These are phyloP conservation scores for Clistopyga incitator DNA, from an alignment of 2,888 invertebrate genomes.

Conservation along the genomic window DNA sequence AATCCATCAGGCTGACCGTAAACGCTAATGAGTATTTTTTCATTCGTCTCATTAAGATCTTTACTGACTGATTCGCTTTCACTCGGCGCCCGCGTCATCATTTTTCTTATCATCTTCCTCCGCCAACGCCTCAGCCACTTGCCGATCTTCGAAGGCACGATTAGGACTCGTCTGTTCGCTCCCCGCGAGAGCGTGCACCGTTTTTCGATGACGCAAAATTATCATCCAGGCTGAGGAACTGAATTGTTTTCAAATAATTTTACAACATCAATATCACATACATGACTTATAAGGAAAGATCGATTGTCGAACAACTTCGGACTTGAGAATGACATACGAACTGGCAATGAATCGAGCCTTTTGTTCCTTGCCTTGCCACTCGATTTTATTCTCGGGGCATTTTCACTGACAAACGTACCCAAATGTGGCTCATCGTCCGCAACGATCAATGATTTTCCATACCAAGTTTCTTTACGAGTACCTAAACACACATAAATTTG, in stretches of 20 bases:
- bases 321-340: conserved; percentile 42
- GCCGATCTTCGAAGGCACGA: conserved; percentile 44
- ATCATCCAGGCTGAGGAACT: conserved; percentile 51
- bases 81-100: conserved; percentile 34
- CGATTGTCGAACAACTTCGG: conserved; percentile 56
- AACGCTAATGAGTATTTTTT: conserved; percentile 32
- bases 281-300: not conserved
- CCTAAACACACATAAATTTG: not conserved
- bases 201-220: conserved; percentile 31
- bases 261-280: not conserved
- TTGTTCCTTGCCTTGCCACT: conserved; percentile 36
- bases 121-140: conserved; percentile 49
- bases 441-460: conserved; percentile 33
- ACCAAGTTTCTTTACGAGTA: conserved; percentile 39
- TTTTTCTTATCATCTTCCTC: conserved; percentile 43
- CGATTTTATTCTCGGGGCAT: conserved; percentile 64
- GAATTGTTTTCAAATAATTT: conserved; percentile 33
- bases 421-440: conserved; percentile 38
- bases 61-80: conserved; percentile 45
- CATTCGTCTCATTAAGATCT: conserved; percentile 26
- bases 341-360: conserved; percentile 56
- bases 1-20: conserved; percentile 21
- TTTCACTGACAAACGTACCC: conserved; percentile 69
- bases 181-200: not conserved
- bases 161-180: conserved; percentile 30